These are phyloP conservation scores for Aphrocallistes beatrix DNA, from an alignment of 37 sponge, comb jelly and placozoan species.

Conservation along the genomic window DNA sequence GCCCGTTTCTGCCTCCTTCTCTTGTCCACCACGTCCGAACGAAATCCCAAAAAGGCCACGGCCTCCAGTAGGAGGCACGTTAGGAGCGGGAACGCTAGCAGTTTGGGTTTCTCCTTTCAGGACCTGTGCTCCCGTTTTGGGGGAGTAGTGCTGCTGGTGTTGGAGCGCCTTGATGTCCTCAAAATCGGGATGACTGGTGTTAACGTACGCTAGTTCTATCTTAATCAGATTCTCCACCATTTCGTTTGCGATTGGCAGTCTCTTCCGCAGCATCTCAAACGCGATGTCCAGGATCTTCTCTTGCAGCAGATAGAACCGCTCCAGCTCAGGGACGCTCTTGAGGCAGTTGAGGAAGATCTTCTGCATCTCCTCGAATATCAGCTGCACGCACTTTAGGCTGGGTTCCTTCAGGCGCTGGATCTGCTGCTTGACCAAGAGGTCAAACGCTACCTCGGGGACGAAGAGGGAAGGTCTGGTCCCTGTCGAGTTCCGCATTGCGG, in stretches of 20 bases:
- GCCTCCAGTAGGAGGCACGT: not conserved
- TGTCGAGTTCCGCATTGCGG: slow-evolving; percentile 16
- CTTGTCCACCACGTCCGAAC: not conserved
- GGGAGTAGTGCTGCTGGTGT: not conserved
- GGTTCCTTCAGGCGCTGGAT: slow-evolving; percentile 69
- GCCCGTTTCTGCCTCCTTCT: not conserved
- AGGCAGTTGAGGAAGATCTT: slow-evolving; percentile 67
- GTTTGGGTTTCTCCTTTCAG: not conserved
- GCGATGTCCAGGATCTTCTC: slow-evolving; percentile 64
- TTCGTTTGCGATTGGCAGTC: slow-evolving; percentile 65
- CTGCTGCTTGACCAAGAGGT: slow-evolving; percentile 90
- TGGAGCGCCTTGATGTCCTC: not conserved
- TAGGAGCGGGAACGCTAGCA: not conserved
- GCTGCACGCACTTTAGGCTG: slow-evolving; percentile 86
- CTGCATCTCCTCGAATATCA: slow-evolving; percentile 92
- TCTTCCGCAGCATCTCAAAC: slow-evolving; percentile 49
- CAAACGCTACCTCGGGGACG: slow-evolving; percentile 97
- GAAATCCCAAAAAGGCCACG: not conserved
- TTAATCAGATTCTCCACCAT: slow-evolving; percentile 93
- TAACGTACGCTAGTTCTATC: slow-evolving; percentile 95
- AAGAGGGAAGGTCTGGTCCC: slow-evolving; percentile 88
- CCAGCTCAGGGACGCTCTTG: slow-evolving; percentile 53
- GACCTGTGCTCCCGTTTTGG: not conserved
- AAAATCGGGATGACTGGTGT: slow-evolving; percentile 99
- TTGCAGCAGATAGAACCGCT: slow-evolving; percentile 75